These are phyloP conservation scores for Takifugu flavidus DNA, from an alignment of 2,113 vertebrate genomes.

Conservation along the genomic window DNA sequence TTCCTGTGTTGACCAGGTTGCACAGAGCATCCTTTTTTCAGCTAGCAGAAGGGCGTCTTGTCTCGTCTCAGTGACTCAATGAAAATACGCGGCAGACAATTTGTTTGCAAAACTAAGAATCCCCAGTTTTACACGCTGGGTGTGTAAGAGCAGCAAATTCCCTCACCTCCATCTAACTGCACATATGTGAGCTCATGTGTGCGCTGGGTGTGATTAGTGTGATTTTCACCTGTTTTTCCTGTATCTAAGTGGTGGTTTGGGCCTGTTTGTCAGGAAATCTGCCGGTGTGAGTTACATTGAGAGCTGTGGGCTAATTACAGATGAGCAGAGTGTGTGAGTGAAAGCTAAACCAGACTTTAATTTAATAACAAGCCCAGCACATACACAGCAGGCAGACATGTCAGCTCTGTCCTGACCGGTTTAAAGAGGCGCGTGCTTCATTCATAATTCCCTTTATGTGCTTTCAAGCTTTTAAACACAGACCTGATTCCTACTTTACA, in stretches of 20 bases:
- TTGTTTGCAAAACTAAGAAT: constrained; percentile 24
- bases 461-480: constrained; percentile 53
- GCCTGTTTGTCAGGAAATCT: constrained; percentile 41
- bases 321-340: constrained; percentile 50
- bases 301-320: constrained; percentile 62
- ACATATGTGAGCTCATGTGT: too few relatives aligned
- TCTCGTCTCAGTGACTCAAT: constrained; percentile 41
- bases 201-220: not conserved
- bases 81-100: constrained; percentile 43
- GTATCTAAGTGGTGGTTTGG: constrained; percentile 37
- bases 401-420: constrained; percentile 11
- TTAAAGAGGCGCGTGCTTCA: constrained; percentile 34
- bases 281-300: constrained; percentile 40
- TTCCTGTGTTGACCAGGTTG: constrained; percentile 51
- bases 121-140: not conserved
- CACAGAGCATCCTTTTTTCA: constrained; percentile 58
- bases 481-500: constrained; percentile 31
- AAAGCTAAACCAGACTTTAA: constrained; percentile 56
- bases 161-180: too few relatives aligned
- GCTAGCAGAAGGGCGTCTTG: constrained; percentile 54
- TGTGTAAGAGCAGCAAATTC: too few relatives aligned
- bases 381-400: constrained; percentile 2
- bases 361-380: constrained; percentile 46
- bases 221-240: constrained; percentile 25
- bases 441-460: constrained; percentile 49